phyloP scores from a whole-genome alignment of 2,888 invertebrate species.

The Xylota segnis region DNA sequence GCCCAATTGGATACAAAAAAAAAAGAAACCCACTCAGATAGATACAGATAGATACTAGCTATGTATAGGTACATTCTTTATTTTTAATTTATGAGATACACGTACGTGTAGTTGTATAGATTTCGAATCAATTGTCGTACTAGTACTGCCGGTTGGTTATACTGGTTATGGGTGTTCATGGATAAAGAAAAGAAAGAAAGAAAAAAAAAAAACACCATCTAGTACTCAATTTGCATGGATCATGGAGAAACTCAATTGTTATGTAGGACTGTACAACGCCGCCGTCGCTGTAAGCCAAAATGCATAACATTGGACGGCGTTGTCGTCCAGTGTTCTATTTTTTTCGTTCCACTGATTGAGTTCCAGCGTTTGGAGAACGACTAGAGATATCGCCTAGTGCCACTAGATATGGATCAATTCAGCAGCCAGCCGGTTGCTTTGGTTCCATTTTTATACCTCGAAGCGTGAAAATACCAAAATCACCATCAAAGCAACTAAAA shows the following conservation, averaged over 20 bases:
- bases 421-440: slow-evolving; percentile 13
- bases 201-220: slow-evolving; percentile 24
- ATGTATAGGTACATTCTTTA: slow-evolving; percentile 2
- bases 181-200: slow-evolving; percentile 31
- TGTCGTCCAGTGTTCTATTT: slow-evolving; percentile 25
- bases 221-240: slow-evolving; percentile 68
- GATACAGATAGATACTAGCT: neutral
- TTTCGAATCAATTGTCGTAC: slow-evolving; percentile 49
- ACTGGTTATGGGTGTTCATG: slow-evolving; percentile 50
- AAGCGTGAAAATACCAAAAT: slow-evolving; percentile 57
- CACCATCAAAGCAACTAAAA: slow-evolving; percentile 21
- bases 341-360: slow-evolving; percentile 72
- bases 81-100: slow-evolving; percentile 55
- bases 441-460: slow-evolving; percentile 26
- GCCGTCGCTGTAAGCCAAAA: slow-evolving; percentile 39
- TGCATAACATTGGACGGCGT: slow-evolving; percentile 30
- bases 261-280: slow-evolving; percentile 20
- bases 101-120: slow-evolving; percentile 16
- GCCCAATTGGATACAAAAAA: slow-evolving; percentile 9
- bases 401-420: slow-evolving; percentile 20
- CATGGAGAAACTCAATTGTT: slow-evolving; percentile 65
- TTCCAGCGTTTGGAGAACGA: slow-evolving; percentile 30
- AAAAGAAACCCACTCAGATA: slow-evolving; percentile 7
- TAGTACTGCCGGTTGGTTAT: neutral
- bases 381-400: slow-evolving; percentile 20